Conservation (phyloP, 2,113 vertebrate genomes). For the Cnemophilus loriae region DNA sequence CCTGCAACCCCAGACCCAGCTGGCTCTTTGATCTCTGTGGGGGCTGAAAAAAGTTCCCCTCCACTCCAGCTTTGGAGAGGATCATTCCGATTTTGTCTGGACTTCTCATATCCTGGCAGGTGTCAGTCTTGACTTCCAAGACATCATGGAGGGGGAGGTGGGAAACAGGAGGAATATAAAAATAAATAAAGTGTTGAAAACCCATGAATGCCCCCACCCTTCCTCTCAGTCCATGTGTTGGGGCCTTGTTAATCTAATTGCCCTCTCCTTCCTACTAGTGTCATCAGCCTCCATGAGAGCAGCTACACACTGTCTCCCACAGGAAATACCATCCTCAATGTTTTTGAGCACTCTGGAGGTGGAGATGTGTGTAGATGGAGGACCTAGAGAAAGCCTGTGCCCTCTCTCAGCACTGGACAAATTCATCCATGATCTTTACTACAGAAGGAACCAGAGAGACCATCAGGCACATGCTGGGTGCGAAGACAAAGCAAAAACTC, state of each 20-base stretch:
- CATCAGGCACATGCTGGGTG: background rate
- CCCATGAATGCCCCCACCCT: background rate
- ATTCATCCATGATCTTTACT: background rate
- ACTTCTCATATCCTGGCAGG: conserved; percentile 68
- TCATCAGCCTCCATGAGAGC: background rate
- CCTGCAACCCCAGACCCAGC: conserved; percentile 25
- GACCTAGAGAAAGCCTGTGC: background rate
- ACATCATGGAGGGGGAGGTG: background rate
- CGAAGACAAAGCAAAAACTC: background rate
- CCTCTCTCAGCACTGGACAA: background rate
- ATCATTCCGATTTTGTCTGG: conserved; percentile 63
- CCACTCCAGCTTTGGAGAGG: conserved; percentile 36
- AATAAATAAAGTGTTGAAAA: conserved; percentile 25
- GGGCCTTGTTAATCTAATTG: background rate
- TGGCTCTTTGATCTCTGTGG: conserved; percentile 59
- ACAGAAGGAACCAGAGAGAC: background rate
- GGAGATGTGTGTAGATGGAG: background rate
- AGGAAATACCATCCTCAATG: background rate
- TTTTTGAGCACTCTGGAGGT: background rate
- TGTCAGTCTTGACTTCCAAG: conserved; percentile 62
- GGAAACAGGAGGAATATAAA: conserved; percentile 22
- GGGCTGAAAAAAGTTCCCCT: background rate
- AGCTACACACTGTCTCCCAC: background rate
- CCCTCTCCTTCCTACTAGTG: background rate
- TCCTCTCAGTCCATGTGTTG: background rate